A percentile compares a stretch with the other conserved stretches of the same genome.
These are phyloP conservation scores for Morpho achilles DNA, from an alignment of 2,888 invertebrate genomes.

Conservation along the genomic window DNA sequence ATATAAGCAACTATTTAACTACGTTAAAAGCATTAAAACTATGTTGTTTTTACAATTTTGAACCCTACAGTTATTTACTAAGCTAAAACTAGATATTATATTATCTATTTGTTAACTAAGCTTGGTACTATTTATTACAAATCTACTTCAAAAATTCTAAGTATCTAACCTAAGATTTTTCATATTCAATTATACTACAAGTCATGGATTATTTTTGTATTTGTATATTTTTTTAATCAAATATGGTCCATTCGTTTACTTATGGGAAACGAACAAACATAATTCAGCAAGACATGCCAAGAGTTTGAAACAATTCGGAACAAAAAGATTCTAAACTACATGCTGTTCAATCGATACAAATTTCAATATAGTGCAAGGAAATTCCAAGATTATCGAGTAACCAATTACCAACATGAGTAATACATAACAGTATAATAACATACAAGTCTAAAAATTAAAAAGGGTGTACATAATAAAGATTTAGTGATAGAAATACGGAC, in stretches of 20 bases:
- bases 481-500: not conserved
- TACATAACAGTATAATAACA: no score
- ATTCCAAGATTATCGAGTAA: no score
- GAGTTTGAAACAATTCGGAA: not conserved
- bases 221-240: constrained; percentile 18
- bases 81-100: not conserved
- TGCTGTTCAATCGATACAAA: not conserved
- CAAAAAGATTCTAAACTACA: constrained; percentile 1
- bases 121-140: not conserved
- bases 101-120: not conserved
- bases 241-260: constrained; percentile 28
- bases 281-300: constrained; percentile 17
- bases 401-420: no score
- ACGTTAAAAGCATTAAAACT: constrained; percentile 7
- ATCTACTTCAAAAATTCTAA: not conserved
- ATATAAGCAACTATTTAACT: constrained; percentile 3
- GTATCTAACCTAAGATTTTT: no score
- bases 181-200: no score
- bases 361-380: no score
- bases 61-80: not conserved
- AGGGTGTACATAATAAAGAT: not conserved
- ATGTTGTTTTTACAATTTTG: not conserved
- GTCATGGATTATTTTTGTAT: not conserved
- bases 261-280: constrained; percentile 17
- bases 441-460: no score